phyloP scores from a whole-genome alignment of 2,888 invertebrate species.

The Clunio marinus region DNA sequence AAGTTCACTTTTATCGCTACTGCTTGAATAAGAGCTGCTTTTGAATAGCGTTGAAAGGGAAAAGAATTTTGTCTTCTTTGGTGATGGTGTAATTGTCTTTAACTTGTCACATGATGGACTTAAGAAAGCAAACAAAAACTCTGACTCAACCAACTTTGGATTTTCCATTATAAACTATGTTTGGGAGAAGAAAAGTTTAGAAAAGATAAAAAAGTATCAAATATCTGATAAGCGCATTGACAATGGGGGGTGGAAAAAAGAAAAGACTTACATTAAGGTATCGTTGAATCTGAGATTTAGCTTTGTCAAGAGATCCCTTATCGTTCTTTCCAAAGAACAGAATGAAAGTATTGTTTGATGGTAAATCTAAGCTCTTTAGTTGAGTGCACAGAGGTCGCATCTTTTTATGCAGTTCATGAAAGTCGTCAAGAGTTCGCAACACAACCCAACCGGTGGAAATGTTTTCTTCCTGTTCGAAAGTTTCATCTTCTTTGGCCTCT shows the following conservation, averaged over 20 bases:
- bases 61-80: constrained; percentile 76
- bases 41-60: constrained; percentile 82
- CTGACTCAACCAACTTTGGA: constrained; percentile 80
- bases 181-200: constrained; percentile 24
- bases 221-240: neutral
- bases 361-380: constrained; percentile 75
- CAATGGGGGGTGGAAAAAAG: neutral
- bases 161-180: constrained; percentile 78
- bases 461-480: constrained; percentile 49
- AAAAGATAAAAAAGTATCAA: constrained; percentile 38
- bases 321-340: constrained; percentile 80
- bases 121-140: constrained; percentile 85
- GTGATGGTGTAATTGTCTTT: constrained; percentile 70
- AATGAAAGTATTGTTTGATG: constrained; percentile 69
- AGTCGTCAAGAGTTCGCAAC: constrained; percentile 59
- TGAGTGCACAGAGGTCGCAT: constrained; percentile 75
- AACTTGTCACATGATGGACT: constrained; percentile 87
- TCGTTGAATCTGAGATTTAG: constrained; percentile 76
- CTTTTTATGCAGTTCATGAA: constrained; percentile 77
- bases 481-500: constrained; percentile 50
- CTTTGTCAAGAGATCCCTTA: constrained; percentile 73
- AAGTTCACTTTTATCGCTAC: constrained; percentile 45
- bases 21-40: constrained; percentile 63
- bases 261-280: constrained; percentile 74
- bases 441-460: constrained; percentile 68